Evolutionary conservation across 2,113 vertebrate genomes (phyloP).

Genomic region (Uria lomvia): DNA sequence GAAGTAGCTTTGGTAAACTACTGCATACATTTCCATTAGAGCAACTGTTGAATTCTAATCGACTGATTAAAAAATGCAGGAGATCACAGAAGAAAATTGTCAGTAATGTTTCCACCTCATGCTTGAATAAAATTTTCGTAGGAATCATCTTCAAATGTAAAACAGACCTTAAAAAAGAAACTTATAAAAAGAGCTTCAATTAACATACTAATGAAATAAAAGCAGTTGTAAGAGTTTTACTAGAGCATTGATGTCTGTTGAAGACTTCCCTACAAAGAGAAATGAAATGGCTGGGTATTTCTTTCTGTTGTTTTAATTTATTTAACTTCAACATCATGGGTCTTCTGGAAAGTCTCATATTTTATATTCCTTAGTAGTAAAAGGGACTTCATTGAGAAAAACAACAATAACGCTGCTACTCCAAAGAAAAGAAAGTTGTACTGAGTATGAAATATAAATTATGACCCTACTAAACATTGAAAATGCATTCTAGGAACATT

Average conservation of each 20-base stretch:
- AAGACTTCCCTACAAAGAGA: neutral
- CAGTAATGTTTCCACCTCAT: neutral
- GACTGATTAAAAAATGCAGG: neutral
- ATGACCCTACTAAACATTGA: neutral
- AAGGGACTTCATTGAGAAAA: neutral
- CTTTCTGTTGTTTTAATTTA: neutral
- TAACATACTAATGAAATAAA: neutral
- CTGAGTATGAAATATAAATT: neutral
- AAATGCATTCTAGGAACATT: neutral
- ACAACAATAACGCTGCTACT: fast-evolving
- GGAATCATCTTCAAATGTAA: neutral
- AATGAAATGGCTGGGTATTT: neutral
- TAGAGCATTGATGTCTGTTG: neutral
- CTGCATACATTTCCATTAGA: neutral
- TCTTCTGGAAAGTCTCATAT: neutral
- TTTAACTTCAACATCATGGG: neutral
- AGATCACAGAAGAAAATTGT: neutral
- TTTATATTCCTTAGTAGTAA: neutral
- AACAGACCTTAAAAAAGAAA: neutral
- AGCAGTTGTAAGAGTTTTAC: neutral
- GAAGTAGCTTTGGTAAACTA: neutral
- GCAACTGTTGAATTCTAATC: neutral
- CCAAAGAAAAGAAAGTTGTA: neutral
- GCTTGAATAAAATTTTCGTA: neutral
- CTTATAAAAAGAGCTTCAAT: neutral